Evolutionary conservation across 1,140 invertebrate species (phyloP).

Genomic region (Belonocnema kinseyi): DNA sequence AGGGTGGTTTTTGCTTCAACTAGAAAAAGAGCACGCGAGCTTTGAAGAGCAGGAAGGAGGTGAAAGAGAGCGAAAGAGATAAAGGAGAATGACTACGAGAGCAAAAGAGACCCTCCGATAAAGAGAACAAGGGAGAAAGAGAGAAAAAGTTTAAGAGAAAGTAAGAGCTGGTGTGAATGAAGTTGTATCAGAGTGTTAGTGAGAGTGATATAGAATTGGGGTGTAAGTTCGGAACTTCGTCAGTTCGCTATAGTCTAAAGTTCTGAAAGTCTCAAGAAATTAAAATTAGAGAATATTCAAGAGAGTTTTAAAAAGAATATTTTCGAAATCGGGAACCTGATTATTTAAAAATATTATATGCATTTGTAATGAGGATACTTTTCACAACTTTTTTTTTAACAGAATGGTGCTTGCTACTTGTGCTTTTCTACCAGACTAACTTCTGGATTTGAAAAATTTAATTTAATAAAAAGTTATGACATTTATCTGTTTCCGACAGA

Average conservation of each 20-base stretch:
- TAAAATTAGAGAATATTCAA: no score
- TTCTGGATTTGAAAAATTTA: no score
- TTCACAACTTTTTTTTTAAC: no score
- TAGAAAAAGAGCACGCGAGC: conserved; percentile 37
- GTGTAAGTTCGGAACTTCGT: conserved; percentile 68
- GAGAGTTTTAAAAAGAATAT: no score
- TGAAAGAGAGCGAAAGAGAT: conserved; percentile 37
- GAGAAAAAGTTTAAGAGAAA: conserved; percentile 32
- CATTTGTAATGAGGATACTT: no score
- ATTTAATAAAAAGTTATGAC: no score
- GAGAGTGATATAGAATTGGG: conserved; percentile 41
- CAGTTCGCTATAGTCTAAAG: conserved; percentile 62
- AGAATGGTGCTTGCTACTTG: no score
- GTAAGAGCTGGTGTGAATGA: conserved; percentile 30
- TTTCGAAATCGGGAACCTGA: no score
- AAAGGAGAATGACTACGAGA: conserved; percentile 29
- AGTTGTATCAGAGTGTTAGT: conserved; percentile 35
- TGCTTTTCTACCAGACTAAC: no score
- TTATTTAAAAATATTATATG: no score
- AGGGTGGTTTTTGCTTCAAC: conserved; percentile 16
- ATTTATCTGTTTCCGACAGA: no score
- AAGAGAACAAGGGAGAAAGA: conserved; percentile 40
- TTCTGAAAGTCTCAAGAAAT: no score
- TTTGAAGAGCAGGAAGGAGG: conserved; percentile 16
- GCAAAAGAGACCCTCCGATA: conserved; percentile 29